Evolutionary conservation across 2,888 invertebrate species (phyloP).

Genomic region (Ceriagrion tenellum): DNA sequence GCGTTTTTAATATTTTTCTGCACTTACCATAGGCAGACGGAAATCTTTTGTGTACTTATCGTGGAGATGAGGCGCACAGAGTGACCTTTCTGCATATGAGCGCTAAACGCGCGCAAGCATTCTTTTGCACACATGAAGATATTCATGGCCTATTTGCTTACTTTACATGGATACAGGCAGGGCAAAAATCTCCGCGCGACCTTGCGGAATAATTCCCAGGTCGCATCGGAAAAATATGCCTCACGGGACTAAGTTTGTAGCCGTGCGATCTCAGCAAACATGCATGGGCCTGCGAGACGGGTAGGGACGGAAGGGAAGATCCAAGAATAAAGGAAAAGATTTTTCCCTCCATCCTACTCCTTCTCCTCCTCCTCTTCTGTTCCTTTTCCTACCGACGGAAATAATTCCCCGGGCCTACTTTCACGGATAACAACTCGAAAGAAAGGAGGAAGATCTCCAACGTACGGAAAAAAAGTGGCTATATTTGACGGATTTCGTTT

Average conservation of each 20-base stretch:
- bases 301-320: background rate
- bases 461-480: background rate
- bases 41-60: too few species aligned
- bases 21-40: too few species aligned
- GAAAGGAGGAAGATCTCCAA: background rate
- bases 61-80: too few species aligned
- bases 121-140: too few species aligned
- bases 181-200: conserved; percentile 22
- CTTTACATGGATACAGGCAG: background rate
- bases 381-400: background rate
- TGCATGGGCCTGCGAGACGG: background rate
- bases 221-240: conserved; percentile 36
- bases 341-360: background rate
- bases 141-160: too few species aligned
- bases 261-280: background rate
- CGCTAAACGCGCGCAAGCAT: too few species aligned
- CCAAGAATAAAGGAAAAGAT: background rate
- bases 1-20: too few species aligned
- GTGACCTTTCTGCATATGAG: too few species aligned
- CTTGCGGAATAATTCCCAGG: background rate
- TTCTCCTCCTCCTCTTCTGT: background rate
- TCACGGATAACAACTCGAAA: background rate
- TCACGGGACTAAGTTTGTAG: background rate
- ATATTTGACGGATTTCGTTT: background rate
- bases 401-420: conserved; percentile 7